Base-by-base conservation (phyloP, 1,140 invertebrate species). In the Hylaeus volcanicus region DNA sequence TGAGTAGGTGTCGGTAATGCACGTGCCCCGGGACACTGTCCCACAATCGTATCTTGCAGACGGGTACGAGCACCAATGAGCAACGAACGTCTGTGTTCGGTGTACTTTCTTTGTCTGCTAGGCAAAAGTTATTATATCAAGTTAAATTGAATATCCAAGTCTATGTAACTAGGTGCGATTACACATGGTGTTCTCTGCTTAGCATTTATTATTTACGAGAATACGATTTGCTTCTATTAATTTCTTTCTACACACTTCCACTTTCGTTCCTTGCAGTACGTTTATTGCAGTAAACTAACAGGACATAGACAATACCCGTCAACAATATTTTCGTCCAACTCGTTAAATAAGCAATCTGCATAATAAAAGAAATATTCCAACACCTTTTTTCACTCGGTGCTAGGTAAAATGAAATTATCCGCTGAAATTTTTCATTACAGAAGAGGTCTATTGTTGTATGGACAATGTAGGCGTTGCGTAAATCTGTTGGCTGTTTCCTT, bases 1-100 rank as follows among this genome's bases (percentile, higher is more conserved):
- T 37, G 56, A 60, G 66, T 85, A 53, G 82, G 83, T 73, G 65
- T 84, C 48, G 53, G 48, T 69, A 83, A 84, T 45, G 64, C 55
- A 45, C 64, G 74, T 69, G 80, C 48, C 39, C 9, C 55, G 41
- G 26, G 37, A 37, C 15, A 63, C 43, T 73, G 14, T 74, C 79
- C 48, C 56, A 48, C 45, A 45, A 43, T 51, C 56, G 55, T 58
- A 41, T 64, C 26, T 61, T 69, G 26, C 11, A 45, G 8, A 70
- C 53, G 65, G 71, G 63, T 71, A 58, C n/a, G 26, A 72, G 39
- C 14, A n/a, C 53, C 48, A 56, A 26, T 61, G 45, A 37, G 56
- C 45, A 12, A 61, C 11, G 60, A 45, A 48, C 39, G 48, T 58
- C 15, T 55, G 12, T 6, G 12, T 45, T 64, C 45, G 3, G 12